Conservation (phyloP, 2,888 invertebrate species). For the Polydrusus tereticollis region DNA sequence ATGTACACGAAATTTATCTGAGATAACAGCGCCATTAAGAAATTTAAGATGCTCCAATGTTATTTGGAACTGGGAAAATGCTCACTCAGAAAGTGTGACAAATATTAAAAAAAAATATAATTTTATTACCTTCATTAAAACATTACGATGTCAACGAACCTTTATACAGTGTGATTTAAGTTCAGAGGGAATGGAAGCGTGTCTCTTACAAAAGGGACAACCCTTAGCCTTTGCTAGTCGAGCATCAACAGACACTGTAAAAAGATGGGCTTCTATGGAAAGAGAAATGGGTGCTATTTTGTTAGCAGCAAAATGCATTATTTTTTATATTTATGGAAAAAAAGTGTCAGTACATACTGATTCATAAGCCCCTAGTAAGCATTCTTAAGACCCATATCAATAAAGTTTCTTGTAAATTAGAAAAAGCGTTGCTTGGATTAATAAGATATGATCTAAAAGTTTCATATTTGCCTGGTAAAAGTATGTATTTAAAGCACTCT, state of each 20-base stretch:
- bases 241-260: constrained; percentile 7
- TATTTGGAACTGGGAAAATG: constrained; percentile 12
- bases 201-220: background rate
- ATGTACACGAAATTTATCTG: background rate
- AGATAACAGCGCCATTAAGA: constrained; percentile 7
- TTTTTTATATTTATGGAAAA: constrained; percentile 1
- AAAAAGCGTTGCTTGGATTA: constrained; percentile 41
- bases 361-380: constrained; percentile 47
- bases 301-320: background rate
- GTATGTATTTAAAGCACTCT: too few relatives aligned
- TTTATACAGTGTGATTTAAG: background rate
- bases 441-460: constrained; percentile 46
- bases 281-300: constrained; percentile 6
- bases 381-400: constrained; percentile 58
- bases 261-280: background rate
- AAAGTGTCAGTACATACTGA: constrained; percentile 15
- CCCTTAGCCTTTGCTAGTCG: constrained; percentile 10
- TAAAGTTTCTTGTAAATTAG: constrained; percentile 54
- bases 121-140: constrained; percentile 8
- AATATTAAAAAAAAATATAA: background rate
- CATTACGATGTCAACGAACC: constrained; percentile 1
- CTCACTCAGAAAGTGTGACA: too few relatives aligned
- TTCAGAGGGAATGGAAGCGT: too few relatives aligned
- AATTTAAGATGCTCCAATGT: background rate
- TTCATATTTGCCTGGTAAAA: constrained; percentile 53